These are phyloP conservation scores for Scylla paramamosain DNA, from an alignment of 1,140 invertebrate genomes.

Conservation along the genomic window DNA sequence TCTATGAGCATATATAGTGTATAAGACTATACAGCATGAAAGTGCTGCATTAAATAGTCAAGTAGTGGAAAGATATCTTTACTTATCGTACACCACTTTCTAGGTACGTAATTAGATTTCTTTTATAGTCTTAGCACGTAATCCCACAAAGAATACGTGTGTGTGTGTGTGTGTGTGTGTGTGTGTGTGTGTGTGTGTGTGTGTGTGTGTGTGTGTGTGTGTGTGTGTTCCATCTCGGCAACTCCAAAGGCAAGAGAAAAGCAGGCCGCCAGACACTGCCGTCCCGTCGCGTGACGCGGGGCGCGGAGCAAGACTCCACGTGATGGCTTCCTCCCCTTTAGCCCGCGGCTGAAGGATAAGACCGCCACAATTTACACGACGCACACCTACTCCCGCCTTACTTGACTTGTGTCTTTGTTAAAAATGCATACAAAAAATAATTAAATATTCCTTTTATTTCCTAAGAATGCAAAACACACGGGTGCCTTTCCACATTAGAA, in stretches of 20 bases:
- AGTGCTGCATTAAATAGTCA: too few relatives aligned
- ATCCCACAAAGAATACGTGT: too few relatives aligned
- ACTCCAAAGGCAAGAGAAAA: not conserved
- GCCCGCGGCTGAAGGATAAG: not conserved
- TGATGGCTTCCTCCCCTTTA: constrained; percentile 20
- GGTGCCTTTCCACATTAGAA: constrained; percentile 54
- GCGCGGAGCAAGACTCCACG: not conserved
- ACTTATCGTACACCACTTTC: too few relatives aligned
- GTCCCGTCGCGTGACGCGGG: not conserved
- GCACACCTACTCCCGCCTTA: not conserved
- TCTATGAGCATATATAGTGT: too few relatives aligned
- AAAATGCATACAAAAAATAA: constrained; percentile 31
- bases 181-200: too few relatives aligned
- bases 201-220: too few relatives aligned
- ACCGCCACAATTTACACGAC: not conserved
- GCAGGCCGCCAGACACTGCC: not conserved
- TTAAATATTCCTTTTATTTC: constrained; percentile 52
- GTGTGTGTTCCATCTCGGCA: not conserved
- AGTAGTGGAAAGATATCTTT: too few relatives aligned
- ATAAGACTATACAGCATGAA: too few relatives aligned
- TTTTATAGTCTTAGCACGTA: too few relatives aligned
- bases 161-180: too few relatives aligned
- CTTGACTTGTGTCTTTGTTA: constrained; percentile 26
- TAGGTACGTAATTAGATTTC: too few relatives aligned
- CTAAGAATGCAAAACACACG: constrained; percentile 48